phyloP scores from a whole-genome alignment of 2,888 invertebrate species.

The Dolomedes plantarius region DNA sequence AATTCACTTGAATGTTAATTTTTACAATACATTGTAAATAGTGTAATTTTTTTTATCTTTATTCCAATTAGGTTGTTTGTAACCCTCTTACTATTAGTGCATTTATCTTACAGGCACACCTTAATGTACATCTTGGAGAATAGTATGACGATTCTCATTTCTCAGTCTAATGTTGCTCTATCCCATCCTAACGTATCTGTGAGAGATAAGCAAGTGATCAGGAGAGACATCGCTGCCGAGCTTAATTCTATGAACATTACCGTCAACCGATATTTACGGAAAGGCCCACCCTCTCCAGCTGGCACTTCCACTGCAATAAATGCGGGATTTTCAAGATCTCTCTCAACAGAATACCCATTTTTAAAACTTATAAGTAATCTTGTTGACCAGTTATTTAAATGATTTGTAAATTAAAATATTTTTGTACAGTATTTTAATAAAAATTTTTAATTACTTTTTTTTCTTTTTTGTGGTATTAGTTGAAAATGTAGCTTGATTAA shows the following conservation, averaged over 20 bases:
- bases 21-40: too few relatives aligned
- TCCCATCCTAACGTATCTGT: constrained; percentile 75
- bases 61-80: too few relatives aligned
- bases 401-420: constrained; percentile 19
- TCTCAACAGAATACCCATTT: constrained; percentile 41
- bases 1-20: too few relatives aligned
- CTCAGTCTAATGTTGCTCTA: constrained; percentile 77
- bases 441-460: constrained; percentile 18
- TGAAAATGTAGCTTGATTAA: too few relatives aligned
- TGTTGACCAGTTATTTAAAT: constrained; percentile 61
- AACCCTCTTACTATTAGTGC: too few relatives aligned
- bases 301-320: too few relatives aligned
- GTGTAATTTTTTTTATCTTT: too few relatives aligned
- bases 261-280: constrained; percentile 55
- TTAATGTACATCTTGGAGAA: constrained; percentile 76
- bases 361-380: constrained; percentile 57
- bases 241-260: constrained; percentile 72
- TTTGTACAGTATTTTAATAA: constrained; percentile 36
- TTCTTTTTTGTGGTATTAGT: too few relatives aligned
- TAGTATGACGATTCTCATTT: constrained; percentile 76
- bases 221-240: constrained; percentile 77
- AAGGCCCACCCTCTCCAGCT: constrained; percentile 57
- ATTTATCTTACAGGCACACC: constrained; percentile 42
- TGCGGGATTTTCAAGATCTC: constrained; percentile 1
- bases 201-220: constrained; percentile 77